Evolutionary conservation across 2,113 vertebrate species (phyloP).

Genomic region (Brachypteracias leptosomus): DNA sequence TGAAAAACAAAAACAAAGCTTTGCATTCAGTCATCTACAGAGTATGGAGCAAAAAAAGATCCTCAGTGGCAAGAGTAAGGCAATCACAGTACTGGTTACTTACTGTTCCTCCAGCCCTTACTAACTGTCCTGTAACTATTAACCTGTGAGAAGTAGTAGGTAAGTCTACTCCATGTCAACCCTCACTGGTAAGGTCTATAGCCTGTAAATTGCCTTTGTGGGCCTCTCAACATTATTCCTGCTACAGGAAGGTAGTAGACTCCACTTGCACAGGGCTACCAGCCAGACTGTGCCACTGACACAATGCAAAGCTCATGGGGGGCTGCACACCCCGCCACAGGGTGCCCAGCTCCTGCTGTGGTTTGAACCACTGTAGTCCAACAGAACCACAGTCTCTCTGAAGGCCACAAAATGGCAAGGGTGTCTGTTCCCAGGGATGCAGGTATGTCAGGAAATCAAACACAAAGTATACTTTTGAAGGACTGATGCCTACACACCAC

Average conservation of each 20-base stretch:
- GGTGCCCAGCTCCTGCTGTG: not conserved
- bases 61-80: not conserved
- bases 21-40: not conserved
- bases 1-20: not conserved
- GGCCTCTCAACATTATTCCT: not conserved
- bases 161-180: not conserved
- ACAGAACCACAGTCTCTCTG: not conserved
- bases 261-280: not conserved
- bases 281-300: not conserved
- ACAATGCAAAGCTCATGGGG: fast-evolving
- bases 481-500: not conserved
- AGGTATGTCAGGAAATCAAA: not conserved
- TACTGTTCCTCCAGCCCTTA: not conserved
- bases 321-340: not conserved
- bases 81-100: not conserved
- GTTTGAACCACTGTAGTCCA: not conserved
- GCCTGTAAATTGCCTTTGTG: not conserved
- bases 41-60: not conserved
- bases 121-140: too few relatives aligned
- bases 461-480: not conserved
- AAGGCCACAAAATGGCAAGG: not conserved
- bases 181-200: not conserved
- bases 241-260: too few relatives aligned
- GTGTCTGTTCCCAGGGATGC: fast-evolving
- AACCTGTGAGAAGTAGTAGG: too few relatives aligned